Conservation (phyloP, 2,888 invertebrate genomes). For the Rosalia funebris region DNA sequence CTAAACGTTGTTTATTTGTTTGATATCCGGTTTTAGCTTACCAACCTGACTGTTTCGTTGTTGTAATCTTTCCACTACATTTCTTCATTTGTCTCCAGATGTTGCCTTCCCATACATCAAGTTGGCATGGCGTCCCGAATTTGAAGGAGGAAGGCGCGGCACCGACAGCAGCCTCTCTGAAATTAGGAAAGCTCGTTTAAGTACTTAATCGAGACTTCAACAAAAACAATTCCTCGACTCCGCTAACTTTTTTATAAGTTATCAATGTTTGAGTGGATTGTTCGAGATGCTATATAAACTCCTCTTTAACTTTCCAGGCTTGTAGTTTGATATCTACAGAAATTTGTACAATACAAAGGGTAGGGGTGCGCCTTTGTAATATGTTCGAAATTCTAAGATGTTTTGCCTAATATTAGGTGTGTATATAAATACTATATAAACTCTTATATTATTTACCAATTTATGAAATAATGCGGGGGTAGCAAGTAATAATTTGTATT, state of each 20-base stretch:
- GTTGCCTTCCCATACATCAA: slow-evolving; percentile 51
- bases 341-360: not conserved
- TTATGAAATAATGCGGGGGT: no score
- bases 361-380: no score
- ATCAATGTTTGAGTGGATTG: slow-evolving; percentile 32
- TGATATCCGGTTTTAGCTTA: slow-evolving; percentile 56
- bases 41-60: slow-evolving; percentile 47
- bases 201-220: slow-evolving; percentile 32
- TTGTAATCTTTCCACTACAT: slow-evolving; percentile 55
- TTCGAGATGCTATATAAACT: slow-evolving; percentile 35
- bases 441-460: no score
- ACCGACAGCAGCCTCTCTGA: slow-evolving; percentile 29
- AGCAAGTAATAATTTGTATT: no score
- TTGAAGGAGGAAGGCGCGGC: slow-evolving; percentile 6
- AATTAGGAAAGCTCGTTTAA: slow-evolving; percentile 42
- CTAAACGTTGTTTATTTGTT: slow-evolving; percentile 58
- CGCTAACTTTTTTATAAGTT: slow-evolving; percentile 35
- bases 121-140: slow-evolving; percentile 40
- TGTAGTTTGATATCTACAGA: not conserved
- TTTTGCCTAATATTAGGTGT: no score
- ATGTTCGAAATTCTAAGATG: no score
- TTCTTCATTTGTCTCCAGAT: slow-evolving; percentile 59
- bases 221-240: slow-evolving; percentile 32
- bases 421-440: no score
- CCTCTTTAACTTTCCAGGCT: slow-evolving; percentile 19